Evolutionary conservation across 1,140 invertebrate species (phyloP), one percentile per base, ranked within the genome.

Genomic region (Drosophila sproati): DNA sequence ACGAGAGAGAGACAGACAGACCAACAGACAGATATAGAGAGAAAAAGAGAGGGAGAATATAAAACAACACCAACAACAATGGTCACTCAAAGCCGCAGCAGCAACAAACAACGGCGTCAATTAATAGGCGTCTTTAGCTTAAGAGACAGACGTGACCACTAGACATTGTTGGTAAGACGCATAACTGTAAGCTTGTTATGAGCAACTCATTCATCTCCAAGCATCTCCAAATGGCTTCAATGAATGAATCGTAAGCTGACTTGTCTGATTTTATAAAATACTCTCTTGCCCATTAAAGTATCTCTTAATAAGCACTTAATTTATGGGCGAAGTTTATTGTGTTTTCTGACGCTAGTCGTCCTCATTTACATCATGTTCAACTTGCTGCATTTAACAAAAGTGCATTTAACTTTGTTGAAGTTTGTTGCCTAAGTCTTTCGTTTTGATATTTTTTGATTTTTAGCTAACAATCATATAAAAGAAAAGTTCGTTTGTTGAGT

Each of bases 371-470:
- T 57, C 34, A 48, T 47, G 8, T 34, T 51, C 12, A n/a, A 32
- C 32, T 48, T 43, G n/a, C 28, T 5, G 28, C 29, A 68, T 41
- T 29, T 52, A 41, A 60, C 35, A 60, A 28, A 45, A 69, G 50
- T 37, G 28, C 12, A 51, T 35, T 41, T 28, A 54, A 37, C 7
- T 35, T 10, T 51, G 35, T 51, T 31, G 7, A 61, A 48, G 37
- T 54, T 73, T 35, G 48, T 68, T 73, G 71, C 52, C 41, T 32
- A 63, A 59, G 43, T 59, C 31, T 47, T 32, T n/a, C 7, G 47
- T 48, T 20, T 48, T 28, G 20, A 28, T 5, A 6, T 48, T 29
- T 7, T 48, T 2, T 29, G 0, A 48, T 20, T 48, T 48, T 48
- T 28, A 28, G 3, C 45, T 37, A 37, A 37, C 35, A 37, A 37